Evolutionary conservation across 2,797 vertebrate species (phyloP).

Genomic region (Enoplosus armatus): DNA sequence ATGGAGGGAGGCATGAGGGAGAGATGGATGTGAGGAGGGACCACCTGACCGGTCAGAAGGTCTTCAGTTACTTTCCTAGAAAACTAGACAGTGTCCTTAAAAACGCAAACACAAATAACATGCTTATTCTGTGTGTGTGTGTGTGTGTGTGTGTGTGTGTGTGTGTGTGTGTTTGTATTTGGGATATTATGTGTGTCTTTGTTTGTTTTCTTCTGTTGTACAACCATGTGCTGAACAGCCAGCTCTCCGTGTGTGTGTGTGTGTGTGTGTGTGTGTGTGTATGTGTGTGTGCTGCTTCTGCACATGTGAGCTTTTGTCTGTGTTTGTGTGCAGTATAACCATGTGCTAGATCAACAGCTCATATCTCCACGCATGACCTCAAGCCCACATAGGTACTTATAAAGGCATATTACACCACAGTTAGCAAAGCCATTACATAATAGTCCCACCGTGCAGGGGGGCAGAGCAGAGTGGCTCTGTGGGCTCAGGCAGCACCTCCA

Average conservation of each 20-base stretch:
- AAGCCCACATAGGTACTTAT: constrained; percentile 39
- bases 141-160: neutral
- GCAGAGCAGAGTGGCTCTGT: constrained; percentile 25
- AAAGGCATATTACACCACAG: constrained; percentile 43
- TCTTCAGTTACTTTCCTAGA: constrained; percentile 26
- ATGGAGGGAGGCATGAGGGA: neutral
- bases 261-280: constrained; percentile 30
- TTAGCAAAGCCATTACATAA: constrained; percentile 51
- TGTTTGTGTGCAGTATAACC: constrained; percentile 31
- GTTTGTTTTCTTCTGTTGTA: neutral
- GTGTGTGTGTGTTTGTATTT: neutral
- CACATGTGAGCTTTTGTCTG: neutral
- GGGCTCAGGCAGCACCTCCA: constrained; percentile 10
- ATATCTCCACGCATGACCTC: constrained; percentile 33
- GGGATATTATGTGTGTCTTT: neutral
- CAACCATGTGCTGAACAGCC: neutral
- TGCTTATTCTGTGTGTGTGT: neutral
- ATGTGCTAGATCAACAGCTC: constrained; percentile 32
- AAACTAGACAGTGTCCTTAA: neutral
- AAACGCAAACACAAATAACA: constrained; percentile 3
- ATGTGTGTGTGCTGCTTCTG: constrained; percentile 7
- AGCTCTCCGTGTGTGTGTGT: constrained; percentile 7
- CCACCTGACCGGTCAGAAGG: neutral
- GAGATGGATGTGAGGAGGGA: neutral
- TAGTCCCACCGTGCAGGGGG: neutral